Conservation (phyloP, 1,140 invertebrate genomes). For the Nixonia krombeini region DNA sequence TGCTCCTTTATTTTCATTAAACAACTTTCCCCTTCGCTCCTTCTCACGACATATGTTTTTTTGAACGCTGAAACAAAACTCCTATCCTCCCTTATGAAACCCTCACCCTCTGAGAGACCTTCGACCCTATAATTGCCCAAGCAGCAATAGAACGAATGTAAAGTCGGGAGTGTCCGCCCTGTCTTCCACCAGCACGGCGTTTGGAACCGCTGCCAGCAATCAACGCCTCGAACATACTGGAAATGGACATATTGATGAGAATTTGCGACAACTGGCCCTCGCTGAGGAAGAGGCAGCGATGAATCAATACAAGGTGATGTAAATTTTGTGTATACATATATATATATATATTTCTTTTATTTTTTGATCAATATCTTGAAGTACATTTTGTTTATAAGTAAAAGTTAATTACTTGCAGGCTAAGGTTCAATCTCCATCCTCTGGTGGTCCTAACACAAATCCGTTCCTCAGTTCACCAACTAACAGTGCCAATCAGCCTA, state of each 20-base stretch:
- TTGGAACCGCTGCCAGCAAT: slow-evolving; percentile 84
- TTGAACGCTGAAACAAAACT: slow-evolving; percentile 45
- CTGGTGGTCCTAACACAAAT: slow-evolving; percentile 82
- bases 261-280: slow-evolving; percentile 86
- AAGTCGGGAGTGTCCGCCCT: slow-evolving; percentile 91
- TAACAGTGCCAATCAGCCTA: slow-evolving; percentile 75
- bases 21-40: slow-evolving; percentile 61
- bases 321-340: slow-evolving; percentile 23
- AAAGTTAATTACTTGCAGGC: slow-evolving; percentile 76
- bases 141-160: slow-evolving; percentile 88
- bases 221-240: slow-evolving; percentile 78
- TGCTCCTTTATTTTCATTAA: slow-evolving; percentile 70
- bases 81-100: slow-evolving; percentile 33
- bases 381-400: too few relatives aligned
- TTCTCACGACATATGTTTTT: slow-evolving; percentile 50
- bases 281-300: slow-evolving; percentile 96
- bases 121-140: slow-evolving; percentile 65
- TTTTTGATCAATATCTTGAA: slow-evolving; percentile 1
- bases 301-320: slow-evolving; percentile 92
- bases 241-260: slow-evolving; percentile 87
- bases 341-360: background rate
- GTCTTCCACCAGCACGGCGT: slow-evolving; percentile 88
- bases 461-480: slow-evolving; percentile 83
- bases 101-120: slow-evolving; percentile 51
- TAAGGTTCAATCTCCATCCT: slow-evolving; percentile 81